These are phyloP conservation scores for Cancer borealis DNA, from an alignment of 2,888 invertebrate genomes.

Conservation along the genomic window DNA sequence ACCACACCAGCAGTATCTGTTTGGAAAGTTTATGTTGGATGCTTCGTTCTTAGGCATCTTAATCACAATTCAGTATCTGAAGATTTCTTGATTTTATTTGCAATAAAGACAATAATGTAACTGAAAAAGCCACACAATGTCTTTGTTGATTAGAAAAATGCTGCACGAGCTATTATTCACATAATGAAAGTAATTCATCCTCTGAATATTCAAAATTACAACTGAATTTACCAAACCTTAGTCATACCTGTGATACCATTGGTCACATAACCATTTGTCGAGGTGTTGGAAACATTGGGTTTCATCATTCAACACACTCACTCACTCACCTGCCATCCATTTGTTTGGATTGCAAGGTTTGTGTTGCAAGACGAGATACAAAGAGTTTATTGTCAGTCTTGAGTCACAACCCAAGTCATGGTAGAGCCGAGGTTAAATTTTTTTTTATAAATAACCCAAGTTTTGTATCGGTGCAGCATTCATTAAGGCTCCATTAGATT, in stretches of 20 bases:
- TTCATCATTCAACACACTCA: not conserved
- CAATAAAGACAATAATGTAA: not conserved
- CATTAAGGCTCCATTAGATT: not conserved
- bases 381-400: not conserved
- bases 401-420: not conserved
- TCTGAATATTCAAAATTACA: not conserved
- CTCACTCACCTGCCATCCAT: not conserved
- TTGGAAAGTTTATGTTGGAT: not conserved
- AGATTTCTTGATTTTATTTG: not conserved
- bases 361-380: not conserved
- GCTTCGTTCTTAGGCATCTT: not conserved
- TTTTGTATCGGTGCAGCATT: not conserved
- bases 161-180: not conserved
- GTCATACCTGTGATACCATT: not conserved
- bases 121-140: not conserved
- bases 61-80: not conserved
- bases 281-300: not conserved
- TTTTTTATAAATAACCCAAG: not conserved
- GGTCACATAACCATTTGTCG: not conserved
- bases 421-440: not conserved
- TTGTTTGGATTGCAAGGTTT: not conserved
- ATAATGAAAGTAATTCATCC: not conserved
- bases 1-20: conserved; percentile 21
- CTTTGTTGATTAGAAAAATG: not conserved
- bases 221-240: not conserved